Evolutionary conservation across 92 coral and sea anemone genomes (phyloP).

Genomic region (Siderastrea siderea): DNA sequence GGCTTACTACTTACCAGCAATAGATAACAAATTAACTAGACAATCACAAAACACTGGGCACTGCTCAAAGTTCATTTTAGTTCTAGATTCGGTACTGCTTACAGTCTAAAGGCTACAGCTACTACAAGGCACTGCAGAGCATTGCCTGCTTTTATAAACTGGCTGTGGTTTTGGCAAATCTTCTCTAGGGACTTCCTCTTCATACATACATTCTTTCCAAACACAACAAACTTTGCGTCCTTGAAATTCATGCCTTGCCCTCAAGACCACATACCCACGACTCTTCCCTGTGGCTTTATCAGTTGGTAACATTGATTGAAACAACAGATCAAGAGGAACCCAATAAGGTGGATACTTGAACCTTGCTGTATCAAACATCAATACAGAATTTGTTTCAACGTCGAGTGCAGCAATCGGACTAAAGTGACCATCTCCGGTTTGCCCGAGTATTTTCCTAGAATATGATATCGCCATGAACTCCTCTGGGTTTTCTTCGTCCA

Average conservation of each 20-base stretch:
- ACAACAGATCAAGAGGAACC: constrained; percentile 84
- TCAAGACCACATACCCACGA: constrained; percentile 77
- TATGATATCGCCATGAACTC: constrained; percentile 77
- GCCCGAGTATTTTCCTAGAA: constrained; percentile 74
- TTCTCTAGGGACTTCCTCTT: not conserved
- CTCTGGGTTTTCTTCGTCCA: constrained; percentile 68
- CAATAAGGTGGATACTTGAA: constrained; percentile 96
- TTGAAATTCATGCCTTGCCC: constrained; percentile 62
- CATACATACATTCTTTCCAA: constrained; percentile 25
- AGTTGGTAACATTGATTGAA: constrained; percentile 80
- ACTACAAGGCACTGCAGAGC: not conserved
- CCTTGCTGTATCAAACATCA: constrained; percentile 93
- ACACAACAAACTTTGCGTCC: constrained; percentile 74
- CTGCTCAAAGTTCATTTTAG: no score
- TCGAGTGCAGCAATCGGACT: constrained; percentile 95
- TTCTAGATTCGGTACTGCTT: no score
- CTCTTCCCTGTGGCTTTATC: constrained; percentile 84
- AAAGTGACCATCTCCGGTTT: constrained; percentile 93
- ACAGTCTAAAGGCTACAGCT: not conserved
- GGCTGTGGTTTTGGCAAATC: constrained; percentile 63
- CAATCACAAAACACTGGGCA: no score
- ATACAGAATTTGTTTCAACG: constrained; percentile 76
- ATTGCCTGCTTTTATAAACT: constrained; percentile 38
- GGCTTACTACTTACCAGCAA: no score
- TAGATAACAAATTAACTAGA: no score